Percentiles rank a stretch among this genome's conserved stretches.
phyloP scores from a whole-genome alignment of 2,888 invertebrate genomes.

The Diarsia mendica region DNA sequence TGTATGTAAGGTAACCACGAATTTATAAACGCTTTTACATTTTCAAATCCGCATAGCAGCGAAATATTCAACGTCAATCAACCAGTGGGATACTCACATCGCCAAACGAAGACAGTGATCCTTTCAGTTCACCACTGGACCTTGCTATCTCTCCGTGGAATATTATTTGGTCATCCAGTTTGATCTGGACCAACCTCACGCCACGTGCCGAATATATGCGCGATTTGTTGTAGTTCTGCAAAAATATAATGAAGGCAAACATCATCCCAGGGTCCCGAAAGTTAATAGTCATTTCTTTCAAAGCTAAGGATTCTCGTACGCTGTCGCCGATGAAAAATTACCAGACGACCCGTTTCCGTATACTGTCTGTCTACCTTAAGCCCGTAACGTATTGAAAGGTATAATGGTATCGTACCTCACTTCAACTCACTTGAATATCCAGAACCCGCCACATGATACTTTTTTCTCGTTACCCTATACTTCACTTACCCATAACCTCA shows the following conservation, averaged over 20 bases:
- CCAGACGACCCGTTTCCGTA: too few relatives aligned
- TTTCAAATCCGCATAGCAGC: neutral
- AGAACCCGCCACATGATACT: neutral
- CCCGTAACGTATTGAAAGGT: neutral
- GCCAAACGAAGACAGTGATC: slow-evolving; percentile 92
- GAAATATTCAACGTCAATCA: neutral
- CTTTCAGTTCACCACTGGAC: slow-evolving; percentile 93
- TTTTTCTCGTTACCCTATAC: neutral
- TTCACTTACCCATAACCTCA: slow-evolving; percentile 92
- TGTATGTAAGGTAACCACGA: too few relatives aligned
- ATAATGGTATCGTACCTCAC: neutral
- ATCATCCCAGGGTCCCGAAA: neutral
- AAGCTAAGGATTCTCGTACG: neutral
- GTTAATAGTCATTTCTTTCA: neutral
- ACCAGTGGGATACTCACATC: slow-evolving; percentile 88
- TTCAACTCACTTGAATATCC: neutral
- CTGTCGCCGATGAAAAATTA: neutral
- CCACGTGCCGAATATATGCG: slow-evolving; percentile 95
- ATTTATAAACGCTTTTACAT: too few relatives aligned
- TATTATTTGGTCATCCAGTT: slow-evolving; percentile 92
- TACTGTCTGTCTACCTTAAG: too few relatives aligned
- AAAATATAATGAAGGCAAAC: slow-evolving; percentile 16
- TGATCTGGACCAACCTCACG: slow-evolving; percentile 92
- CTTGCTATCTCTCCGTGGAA: slow-evolving; percentile 95
- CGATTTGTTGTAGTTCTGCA: slow-evolving; percentile 96